These are phyloP conservation scores for Drosophila arawakana DNA, from an alignment of 1,140 invertebrate genomes.

Conservation along the genomic window DNA sequence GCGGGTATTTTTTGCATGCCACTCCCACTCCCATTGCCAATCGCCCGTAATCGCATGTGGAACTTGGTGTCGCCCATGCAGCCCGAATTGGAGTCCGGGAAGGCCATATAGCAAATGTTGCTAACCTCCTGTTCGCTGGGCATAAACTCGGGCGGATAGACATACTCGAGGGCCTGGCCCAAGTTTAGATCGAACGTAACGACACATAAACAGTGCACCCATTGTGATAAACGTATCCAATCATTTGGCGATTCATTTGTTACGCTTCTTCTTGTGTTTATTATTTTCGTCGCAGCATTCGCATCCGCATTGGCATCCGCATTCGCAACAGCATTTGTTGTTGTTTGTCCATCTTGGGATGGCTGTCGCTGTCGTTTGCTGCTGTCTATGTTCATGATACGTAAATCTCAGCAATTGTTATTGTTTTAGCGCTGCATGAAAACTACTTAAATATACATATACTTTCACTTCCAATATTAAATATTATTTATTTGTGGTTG, in stretches of 20 bases:
- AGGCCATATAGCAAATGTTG: constrained; percentile 99
- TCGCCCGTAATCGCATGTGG: constrained; percentile 90
- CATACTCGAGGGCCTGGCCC: constrained; percentile 92
- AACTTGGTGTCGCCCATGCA: constrained; percentile 99
- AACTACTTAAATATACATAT: constrained; percentile 39
- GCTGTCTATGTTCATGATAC: constrained; percentile 41
- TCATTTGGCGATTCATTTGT: constrained; percentile 45
- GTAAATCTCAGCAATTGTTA: constrained; percentile 10
- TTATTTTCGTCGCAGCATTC: background rate
- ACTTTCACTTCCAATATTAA: constrained; percentile 54
- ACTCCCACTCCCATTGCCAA: constrained; percentile 26
- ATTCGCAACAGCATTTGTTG: background rate
- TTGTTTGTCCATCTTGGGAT: constrained; percentile 14
- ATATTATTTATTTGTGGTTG: constrained; percentile 52
- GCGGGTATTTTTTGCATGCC: constrained; percentile 76
- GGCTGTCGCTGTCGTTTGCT: constrained; percentile 5
- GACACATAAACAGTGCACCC: constrained; percentile 98
- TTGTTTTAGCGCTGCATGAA: constrained; percentile 34
- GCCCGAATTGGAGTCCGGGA: constrained; percentile 99
- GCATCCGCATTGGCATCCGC: background rate
- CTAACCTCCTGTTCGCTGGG: constrained; percentile 97
- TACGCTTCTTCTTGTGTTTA: constrained; percentile 15
- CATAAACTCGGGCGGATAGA: constrained; percentile 93
- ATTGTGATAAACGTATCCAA: constrained; percentile 90
- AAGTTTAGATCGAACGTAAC: constrained; percentile 99